Conservation (phyloP, 2,113 vertebrate species). For the Stegostoma tigrinum region DNA sequence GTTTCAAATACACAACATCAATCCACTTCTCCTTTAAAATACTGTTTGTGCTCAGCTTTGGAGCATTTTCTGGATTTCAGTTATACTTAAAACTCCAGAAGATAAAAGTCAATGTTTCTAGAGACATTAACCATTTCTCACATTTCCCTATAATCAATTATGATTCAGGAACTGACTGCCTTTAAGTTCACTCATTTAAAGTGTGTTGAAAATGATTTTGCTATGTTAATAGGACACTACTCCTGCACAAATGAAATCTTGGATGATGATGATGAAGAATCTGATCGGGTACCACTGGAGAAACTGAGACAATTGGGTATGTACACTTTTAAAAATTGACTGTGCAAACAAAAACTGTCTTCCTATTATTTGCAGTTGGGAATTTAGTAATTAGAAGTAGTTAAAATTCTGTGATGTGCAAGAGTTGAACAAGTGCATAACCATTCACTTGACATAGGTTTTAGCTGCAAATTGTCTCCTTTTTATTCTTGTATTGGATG, state of each 20-base stretch:
- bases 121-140: not conserved
- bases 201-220: not conserved
- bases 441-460: not conserved
- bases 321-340: not conserved
- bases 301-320: slow-evolving; percentile 74
- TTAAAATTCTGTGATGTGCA: not conserved
- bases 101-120: not conserved
- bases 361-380: not conserved
- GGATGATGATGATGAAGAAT: slow-evolving; percentile 66
- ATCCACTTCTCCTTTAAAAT: not conserved
- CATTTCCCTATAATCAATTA: not conserved
- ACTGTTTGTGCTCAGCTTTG: not conserved
- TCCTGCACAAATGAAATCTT: slow-evolving; percentile 62
- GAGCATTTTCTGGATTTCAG: not conserved
- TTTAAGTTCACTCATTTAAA: not conserved
- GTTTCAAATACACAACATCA: not conserved
- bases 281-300: slow-evolving; percentile 70
- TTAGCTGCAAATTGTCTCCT: not conserved
- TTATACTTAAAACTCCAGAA: not conserved
- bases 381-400: not conserved
- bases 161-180: not conserved
- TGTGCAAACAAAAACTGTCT: not conserved
- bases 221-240: slow-evolving; percentile 36
- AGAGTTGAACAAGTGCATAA: not conserved
- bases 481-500: too few species aligned